Evolutionary conservation across 1,140 invertebrate species (phyloP).

Genomic region (Sarcophaga peregrina): DNA sequence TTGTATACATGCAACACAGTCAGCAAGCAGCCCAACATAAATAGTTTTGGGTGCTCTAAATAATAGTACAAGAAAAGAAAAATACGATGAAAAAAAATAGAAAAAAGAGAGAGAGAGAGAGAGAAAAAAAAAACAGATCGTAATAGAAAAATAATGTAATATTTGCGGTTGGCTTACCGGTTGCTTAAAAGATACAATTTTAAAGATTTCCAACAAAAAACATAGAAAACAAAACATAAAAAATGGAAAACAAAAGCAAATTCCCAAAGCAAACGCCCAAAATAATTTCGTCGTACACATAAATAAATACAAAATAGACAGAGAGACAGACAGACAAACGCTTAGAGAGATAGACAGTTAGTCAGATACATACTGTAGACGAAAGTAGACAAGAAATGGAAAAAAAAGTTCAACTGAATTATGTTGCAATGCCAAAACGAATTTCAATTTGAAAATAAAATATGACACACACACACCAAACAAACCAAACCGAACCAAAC

Average conservation of each 20-base stretch:
- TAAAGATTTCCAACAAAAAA: neutral
- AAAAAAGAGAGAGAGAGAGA: too few relatives aligned
- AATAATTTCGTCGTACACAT: too few relatives aligned
- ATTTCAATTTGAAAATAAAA: neutral
- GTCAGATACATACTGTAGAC: neutral
- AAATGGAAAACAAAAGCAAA: too few relatives aligned
- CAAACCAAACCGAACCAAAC: too few relatives aligned
- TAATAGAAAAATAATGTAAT: neutral
- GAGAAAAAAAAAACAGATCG: too few relatives aligned
- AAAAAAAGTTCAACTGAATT: neutral
- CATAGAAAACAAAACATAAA: too few relatives aligned
- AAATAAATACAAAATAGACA: neutral
- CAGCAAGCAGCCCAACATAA: too few relatives aligned
- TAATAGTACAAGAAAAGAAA: too few relatives aligned
- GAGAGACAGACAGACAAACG: too few relatives aligned
- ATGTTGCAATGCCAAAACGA: constrained; percentile 39
- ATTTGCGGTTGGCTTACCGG: neutral
- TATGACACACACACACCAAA: too few relatives aligned
- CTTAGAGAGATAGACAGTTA: neutral
- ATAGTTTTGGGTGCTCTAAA: too few relatives aligned
- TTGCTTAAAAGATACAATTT: neutral
- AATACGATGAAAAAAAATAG: too few relatives aligned
- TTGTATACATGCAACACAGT: neutral
- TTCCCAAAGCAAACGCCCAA: constrained; percentile 32
- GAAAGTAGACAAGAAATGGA: neutral